Base-by-base conservation (phyloP, 2,797 vertebrate genomes). In the Acrossocheilus wenchowensis region DNA sequence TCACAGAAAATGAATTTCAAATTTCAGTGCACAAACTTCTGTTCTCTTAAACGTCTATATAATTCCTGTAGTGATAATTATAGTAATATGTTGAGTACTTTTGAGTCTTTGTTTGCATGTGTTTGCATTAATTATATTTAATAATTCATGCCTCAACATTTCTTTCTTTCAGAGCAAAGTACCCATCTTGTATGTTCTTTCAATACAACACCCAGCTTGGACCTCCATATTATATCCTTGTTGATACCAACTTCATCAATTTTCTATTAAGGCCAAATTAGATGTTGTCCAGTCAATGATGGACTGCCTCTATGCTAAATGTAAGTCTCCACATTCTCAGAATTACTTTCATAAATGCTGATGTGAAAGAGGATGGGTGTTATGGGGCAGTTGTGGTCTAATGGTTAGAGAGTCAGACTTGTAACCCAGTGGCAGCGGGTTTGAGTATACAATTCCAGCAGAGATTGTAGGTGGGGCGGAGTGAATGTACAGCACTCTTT, bases 221-320 rank as follows among this genome's bases (percentile, higher is more conserved):
- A 9, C 98, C 98, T 54, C 98, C 98, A 0, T 99, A 99, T 91
- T 96, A 99, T 90, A 94, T 99, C 91, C 93, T 99, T 0, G 96
- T 99, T 30, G 98, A 99, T 90, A 99, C 98, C 60, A 99, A 99
- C 91, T 99, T 99, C 93, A 99, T 99, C 93, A 99, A 99, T 99
- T 99, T 87, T 99, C 98, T 82, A 99, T 99, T 92, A 99, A 99
- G 92, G 97, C 98, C 87, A 99, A 99, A 93, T 92, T 99, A 89
- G 98, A 99, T 91, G 94, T 99, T 43, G 96, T 99, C 78, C 98
- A 99, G 89, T 99, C 98, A 3, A 99, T 99, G 98, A 99, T 99
- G 98, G 98, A 99, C 88, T 99, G 98, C 86, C 95, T 99, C 6
- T 99, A 99, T 85, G 98, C 98, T 80, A 99, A 99, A 89, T 99